Conservation (phyloP, 2,888 invertebrate species). For the Iselma pallidipennis region DNA sequence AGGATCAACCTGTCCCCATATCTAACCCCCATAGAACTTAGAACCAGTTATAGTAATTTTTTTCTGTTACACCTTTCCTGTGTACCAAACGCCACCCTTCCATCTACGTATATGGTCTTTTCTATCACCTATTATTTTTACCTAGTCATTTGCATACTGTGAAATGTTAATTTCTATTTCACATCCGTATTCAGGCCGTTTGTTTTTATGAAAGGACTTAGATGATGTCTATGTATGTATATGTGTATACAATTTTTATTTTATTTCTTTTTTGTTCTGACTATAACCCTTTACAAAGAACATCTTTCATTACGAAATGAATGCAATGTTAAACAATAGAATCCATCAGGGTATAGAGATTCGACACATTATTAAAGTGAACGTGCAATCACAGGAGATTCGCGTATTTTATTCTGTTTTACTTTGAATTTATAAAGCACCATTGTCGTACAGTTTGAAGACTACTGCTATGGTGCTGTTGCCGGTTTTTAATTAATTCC, state of each 20-base stretch:
- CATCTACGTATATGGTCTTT: background rate
- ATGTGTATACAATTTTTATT: constrained; percentile 34
- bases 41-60: constrained; percentile 32
- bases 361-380: constrained; percentile 26
- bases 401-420: constrained; percentile 13
- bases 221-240: constrained; percentile 16
- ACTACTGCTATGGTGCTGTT: too few relatives aligned
- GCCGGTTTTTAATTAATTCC: too few relatives aligned
- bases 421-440: background rate
- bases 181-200: constrained; percentile 42
- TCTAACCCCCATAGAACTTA: constrained; percentile 6
- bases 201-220: constrained; percentile 35
- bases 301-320: constrained; percentile 42
- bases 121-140: constrained; percentile 41
- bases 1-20: background rate
- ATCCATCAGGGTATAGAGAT: constrained; percentile 22
- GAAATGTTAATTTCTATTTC: constrained; percentile 46
- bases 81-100: constrained; percentile 23
- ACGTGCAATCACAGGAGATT: constrained; percentile 11
- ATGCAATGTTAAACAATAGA: constrained; percentile 38
- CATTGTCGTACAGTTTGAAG: background rate
- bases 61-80: constrained; percentile 29
- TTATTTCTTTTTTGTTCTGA: constrained; percentile 38
- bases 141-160: constrained; percentile 46
- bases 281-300: constrained; percentile 35